Evolutionary conservation across 1,140 invertebrate genomes (phyloP).

Genomic region (Chrysomallon squamiferum): DNA sequence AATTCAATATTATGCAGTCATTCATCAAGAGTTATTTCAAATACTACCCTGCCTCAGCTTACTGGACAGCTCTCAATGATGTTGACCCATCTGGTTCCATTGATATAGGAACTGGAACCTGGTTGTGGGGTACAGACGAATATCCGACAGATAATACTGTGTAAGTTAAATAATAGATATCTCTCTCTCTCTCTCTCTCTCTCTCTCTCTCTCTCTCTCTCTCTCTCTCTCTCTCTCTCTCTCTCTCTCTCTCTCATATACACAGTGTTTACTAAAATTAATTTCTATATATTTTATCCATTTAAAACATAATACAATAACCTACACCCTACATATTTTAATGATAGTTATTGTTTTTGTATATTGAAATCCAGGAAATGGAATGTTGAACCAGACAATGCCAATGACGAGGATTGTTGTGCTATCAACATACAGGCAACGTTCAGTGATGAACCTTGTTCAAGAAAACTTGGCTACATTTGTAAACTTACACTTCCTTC

Average conservation of each 20-base stretch:
- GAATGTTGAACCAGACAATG: conserved; percentile 39
- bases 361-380: conserved; percentile 10
- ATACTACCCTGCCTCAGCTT: not conserved
- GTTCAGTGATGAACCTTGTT: conserved; percentile 27
- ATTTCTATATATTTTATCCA: too few relatives aligned
- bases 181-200: too few relatives aligned
- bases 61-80: not conserved
- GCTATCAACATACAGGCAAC: conserved; percentile 24
- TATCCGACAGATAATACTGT: not conserved
- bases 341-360: too few relatives aligned
- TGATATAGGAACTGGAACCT: not conserved
- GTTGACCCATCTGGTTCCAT: not conserved
- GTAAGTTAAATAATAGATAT: not conserved
- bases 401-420: conserved; percentile 31
- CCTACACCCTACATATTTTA: too few relatives aligned
- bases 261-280: too few relatives aligned
- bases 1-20: too few relatives aligned
- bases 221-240: too few relatives aligned
- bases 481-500: conserved; percentile 16
- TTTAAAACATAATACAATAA: too few relatives aligned
- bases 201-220: too few relatives aligned
- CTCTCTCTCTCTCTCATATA: too few relatives aligned
- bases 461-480: conserved; percentile 24
- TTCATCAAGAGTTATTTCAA: too few relatives aligned
- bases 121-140: not conserved